Base-by-base conservation (phyloP, 2,888 invertebrate species). In the Nymphalis urticae region DNA sequence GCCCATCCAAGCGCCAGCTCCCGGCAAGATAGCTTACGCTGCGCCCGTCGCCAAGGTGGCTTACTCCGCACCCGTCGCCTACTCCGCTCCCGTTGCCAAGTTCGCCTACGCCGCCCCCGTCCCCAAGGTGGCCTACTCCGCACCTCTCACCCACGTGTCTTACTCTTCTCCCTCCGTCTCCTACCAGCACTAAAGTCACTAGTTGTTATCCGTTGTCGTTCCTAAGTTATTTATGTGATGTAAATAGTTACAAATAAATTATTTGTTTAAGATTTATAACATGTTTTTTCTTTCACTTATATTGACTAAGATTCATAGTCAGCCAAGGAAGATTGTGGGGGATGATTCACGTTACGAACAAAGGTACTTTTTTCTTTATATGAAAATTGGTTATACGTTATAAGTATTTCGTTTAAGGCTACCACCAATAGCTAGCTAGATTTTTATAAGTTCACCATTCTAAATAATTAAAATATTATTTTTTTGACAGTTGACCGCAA, bases 91-190 rank as follows among this genome's bases (percentile, higher is more conserved):
- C 7, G 86, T 87, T 64, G 82, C 82, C 82, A 86, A 89, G 66
- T 88, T 85, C 82, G 78, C 81, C 42, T 91, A 92, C 84, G 86
- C 89, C 69, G 89, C 70, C 1, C 70, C 67, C 21, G 54, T 70
- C 54, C 50, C 64, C 50, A 16, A 50, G 17, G 27, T 32, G 27
- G 27, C 27, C 27, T 32, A 32, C 27, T 32, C 27, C 6, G 27
- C 27, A 32, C 27, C 27, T 32, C 27, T 32, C 19, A 36, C 59
- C 9, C 62, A 66, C 48, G 64, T 62, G 53, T 76, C 83, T 70
- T 90, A 80, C 83, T 83, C 88, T 5, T 89, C 89, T 42, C 89
- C 90, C 50, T 80, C 79, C 68, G 79, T 89, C 76, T 88, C 88
- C 71, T 90, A 89, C 85, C 86, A 88, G n/a, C 62, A 56, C 64